These are phyloP conservation scores for Myotis brandtii DNA, from an alignment of 2,113 vertebrate species.

Conservation along the genomic window DNA sequence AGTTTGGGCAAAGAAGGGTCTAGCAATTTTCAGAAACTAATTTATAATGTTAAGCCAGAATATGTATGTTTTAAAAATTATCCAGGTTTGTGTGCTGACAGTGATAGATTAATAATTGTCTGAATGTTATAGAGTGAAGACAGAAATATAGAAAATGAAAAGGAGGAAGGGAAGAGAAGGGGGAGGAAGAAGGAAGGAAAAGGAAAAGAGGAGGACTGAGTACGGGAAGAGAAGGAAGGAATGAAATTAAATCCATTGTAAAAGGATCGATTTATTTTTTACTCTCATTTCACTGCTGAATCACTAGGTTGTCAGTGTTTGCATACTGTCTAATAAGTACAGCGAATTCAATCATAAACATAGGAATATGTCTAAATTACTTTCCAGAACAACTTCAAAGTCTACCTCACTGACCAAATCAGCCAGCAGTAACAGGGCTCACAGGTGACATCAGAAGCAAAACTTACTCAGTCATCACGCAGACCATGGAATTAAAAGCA, in stretches of 20 bases:
- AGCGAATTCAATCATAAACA: constrained; percentile 23
- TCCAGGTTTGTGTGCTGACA: neutral
- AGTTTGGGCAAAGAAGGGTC: neutral
- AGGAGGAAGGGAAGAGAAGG: neutral
- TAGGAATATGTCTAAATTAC: neutral
- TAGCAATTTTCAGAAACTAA: neutral
- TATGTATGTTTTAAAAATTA: neutral
- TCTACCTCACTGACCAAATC: neutral
- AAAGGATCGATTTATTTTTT: neutral
- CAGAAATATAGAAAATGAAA: neutral
- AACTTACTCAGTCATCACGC: neutral
- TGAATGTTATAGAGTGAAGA: neutral
- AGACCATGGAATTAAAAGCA: neutral
- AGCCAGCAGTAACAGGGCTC: neutral
- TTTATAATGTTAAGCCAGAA: neutral
- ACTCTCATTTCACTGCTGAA: neutral
- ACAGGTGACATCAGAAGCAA: neutral
- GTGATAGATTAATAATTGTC: neutral
- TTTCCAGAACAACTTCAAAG: neutral
- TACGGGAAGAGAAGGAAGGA: too few species aligned
- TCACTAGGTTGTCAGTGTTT: neutral
- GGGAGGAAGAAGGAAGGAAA: neutral
- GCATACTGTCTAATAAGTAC: neutral
- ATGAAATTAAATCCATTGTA: neutral
- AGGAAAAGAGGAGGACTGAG: neutral